These are phyloP conservation scores for Stomatorhinus walkeri DNA, from an alignment of 2,797 vertebrate genomes.

Conservation along the genomic window DNA sequence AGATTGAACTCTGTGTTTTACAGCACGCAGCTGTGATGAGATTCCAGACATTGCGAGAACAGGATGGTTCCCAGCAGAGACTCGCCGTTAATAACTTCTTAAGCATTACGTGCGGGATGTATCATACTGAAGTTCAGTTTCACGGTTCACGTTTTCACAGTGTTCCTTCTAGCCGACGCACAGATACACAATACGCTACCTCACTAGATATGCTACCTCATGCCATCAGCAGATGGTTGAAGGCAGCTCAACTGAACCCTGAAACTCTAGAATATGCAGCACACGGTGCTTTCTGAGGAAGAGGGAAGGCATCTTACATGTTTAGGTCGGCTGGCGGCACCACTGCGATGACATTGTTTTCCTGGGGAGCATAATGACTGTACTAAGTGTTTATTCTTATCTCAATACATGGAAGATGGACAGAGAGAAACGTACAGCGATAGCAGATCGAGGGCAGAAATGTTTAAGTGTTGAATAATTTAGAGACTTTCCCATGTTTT, in stretches of 20 bases:
- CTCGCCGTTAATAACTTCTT: not conserved
- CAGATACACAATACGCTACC: not conserved
- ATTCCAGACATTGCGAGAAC: too few relatives aligned
- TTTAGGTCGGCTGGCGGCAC: too few relatives aligned
- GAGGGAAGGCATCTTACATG: too few relatives aligned
- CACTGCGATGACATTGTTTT: not conserved
- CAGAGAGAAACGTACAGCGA: not conserved
- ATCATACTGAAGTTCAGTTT: not conserved
- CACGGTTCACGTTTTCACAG: not conserved
- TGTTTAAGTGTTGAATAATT: conserved; percentile 1
- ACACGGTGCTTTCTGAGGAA: too few relatives aligned
- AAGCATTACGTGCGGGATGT: not conserved
- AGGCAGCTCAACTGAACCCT: not conserved
- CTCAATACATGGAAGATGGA: not conserved
- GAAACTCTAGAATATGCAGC: not conserved
- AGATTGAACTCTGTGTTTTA: not conserved
- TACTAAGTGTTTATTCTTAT: not conserved
- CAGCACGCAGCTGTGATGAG: not conserved
- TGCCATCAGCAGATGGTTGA: not conserved
- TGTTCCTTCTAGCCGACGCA: not conserved
- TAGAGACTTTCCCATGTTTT: not conserved
- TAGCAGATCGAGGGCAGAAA: not conserved
- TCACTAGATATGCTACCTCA: not conserved
- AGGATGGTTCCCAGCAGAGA: not conserved
- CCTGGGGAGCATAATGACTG: not conserved